Conservation (phyloP, 1,140 invertebrate genomes). For the Meloidogyne floridensis region DNA sequence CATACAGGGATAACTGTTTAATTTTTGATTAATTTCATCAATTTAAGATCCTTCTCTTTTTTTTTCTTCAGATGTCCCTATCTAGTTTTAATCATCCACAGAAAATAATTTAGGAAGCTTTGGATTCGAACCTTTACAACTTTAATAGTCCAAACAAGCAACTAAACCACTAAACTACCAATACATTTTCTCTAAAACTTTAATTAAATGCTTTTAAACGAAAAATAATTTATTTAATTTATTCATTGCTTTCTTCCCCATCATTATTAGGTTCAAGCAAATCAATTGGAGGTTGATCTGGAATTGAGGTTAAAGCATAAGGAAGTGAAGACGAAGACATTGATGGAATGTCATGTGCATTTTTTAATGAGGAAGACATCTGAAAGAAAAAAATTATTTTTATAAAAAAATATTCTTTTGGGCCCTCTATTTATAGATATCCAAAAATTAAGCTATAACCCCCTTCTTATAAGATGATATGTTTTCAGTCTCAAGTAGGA, state of each 20-base stretch:
- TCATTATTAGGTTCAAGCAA: constrained; percentile 18
- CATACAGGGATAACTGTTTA: constrained; percentile 1
- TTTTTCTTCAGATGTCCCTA: background rate
- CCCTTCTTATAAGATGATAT: too few relatives aligned
- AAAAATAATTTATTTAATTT: background rate
- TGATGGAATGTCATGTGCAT: background rate
- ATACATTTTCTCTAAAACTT: background rate
- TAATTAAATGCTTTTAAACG: background rate
- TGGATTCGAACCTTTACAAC: background rate
- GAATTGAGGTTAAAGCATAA: background rate
- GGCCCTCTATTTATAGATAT: too few relatives aligned
- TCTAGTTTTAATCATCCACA: background rate
- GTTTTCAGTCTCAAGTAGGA: too few relatives aligned
- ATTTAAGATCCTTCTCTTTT: background rate
- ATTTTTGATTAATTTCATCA: background rate
- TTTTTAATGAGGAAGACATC: background rate
- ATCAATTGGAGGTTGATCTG: constrained; percentile 28
- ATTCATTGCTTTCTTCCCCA: background rate
- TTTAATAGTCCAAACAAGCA: background rate
- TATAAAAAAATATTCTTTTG: too few relatives aligned
- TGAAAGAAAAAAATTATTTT: background rate
- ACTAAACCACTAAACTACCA: background rate
- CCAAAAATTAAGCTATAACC: too few relatives aligned
- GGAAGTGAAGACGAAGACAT: constrained; percentile 10
- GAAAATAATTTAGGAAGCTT: background rate